These are phyloP conservation scores for Spilogale gracilis DNA, from an alignment of 2,113 vertebrate genomes.

Conservation along the genomic window DNA sequence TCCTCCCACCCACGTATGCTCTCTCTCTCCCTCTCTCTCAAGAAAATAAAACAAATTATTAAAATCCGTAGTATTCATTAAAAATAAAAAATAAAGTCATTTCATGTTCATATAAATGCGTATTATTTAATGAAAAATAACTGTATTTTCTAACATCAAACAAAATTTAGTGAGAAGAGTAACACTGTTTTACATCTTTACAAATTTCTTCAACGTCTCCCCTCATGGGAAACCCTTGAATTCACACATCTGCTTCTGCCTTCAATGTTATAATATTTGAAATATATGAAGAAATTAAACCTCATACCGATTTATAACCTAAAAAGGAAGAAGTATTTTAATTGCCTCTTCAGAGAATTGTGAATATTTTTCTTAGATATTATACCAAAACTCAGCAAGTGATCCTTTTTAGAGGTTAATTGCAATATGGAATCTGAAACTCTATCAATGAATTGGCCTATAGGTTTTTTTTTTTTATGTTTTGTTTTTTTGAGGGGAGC, in stretches of 20 bases:
- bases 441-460: not conserved
- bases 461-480: not conserved
- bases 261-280: not conserved
- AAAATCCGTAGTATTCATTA: constrained; percentile 19
- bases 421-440: not conserved
- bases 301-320: not conserved
- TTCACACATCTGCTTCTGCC: not conserved
- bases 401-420: not conserved
- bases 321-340: constrained; percentile 9
- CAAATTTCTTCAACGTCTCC: not conserved
- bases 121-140: constrained; percentile 19
- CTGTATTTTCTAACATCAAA: constrained; percentile 33
- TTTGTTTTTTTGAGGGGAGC: not conserved
- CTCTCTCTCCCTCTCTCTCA: not conserved
- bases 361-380: constrained; percentile 21
- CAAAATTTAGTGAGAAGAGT: not conserved
- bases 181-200: not conserved
- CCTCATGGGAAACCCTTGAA: not conserved
- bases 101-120: constrained; percentile 30
- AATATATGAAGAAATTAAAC: not conserved
- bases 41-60: constrained; percentile 56
- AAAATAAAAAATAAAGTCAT: not conserved
- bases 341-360: not conserved
- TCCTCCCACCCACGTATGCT: not conserved
- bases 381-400: not conserved